A percentile compares a stretch with the other conserved stretches of the same genome.
Conservation (phyloP, 2,888 invertebrate genomes). For the Cephalotes varians region DNA sequence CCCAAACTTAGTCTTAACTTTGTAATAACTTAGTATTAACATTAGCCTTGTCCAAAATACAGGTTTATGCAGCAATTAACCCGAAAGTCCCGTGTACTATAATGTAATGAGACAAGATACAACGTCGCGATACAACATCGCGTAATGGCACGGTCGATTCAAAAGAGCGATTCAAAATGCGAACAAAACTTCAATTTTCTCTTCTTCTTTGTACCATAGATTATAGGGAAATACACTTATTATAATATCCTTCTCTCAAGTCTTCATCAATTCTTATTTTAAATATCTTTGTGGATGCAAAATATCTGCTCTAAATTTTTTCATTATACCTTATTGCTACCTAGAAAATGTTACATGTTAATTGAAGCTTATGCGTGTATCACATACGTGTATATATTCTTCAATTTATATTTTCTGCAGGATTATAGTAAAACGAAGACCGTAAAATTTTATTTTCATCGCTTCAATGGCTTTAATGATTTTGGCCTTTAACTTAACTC, state of each 20-base stretch:
- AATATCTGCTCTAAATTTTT: background rate
- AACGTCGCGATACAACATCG: background rate
- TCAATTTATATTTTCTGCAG: background rate
- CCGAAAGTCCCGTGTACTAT: constrained; percentile 18
- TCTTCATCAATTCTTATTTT: background rate
- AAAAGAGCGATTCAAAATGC: background rate
- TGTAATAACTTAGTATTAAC: constrained; percentile 52
- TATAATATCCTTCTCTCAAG: background rate
- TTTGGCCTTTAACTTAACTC: constrained; percentile 7
- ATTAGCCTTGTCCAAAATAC: constrained; percentile 41
- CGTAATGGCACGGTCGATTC: background rate
- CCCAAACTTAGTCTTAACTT: constrained; percentile 43
- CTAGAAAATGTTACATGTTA: background rate
- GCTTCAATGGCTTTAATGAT: constrained; percentile 17
- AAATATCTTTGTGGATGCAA: background rate
- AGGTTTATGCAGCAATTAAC: constrained; percentile 50
- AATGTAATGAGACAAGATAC: constrained; percentile 24
- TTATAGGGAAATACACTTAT: background rate
- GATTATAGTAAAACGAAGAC: background rate
- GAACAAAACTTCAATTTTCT: background rate
- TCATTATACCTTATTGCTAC: background rate
- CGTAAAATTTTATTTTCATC: constrained; percentile 5
- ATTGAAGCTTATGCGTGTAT: background rate
- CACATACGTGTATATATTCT: background rate
- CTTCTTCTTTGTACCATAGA: background rate